Conservation (phyloP, 1,140 invertebrate genomes). For the Pseudomyrmex concolor region DNA sequence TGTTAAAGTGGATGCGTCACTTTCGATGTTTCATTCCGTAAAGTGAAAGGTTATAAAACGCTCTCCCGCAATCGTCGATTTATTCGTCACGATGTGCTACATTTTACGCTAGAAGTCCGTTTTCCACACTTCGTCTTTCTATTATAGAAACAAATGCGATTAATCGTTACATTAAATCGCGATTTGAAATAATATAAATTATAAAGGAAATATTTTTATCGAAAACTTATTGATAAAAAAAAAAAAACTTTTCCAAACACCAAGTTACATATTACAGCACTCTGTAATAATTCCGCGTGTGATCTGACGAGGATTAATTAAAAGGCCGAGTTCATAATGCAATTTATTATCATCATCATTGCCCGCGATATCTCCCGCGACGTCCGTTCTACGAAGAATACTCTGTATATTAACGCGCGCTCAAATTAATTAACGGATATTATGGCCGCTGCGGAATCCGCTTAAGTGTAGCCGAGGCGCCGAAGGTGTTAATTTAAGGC, state of each 20-base stretch:
- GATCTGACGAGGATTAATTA: conserved; percentile 26
- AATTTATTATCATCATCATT: conserved; percentile 48
- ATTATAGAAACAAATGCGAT: neutral
- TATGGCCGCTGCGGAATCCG: conserved; percentile 36
- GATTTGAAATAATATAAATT: neutral
- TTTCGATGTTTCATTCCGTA: conserved; percentile 15
- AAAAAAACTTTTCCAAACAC: too few species aligned
- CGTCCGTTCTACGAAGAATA: conserved; percentile 9
- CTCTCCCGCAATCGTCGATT: conserved; percentile 15
- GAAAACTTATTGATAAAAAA: neutral
- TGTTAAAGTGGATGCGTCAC: conserved; percentile 33
- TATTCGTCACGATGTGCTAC: conserved; percentile 16
- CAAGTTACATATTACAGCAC: neutral
- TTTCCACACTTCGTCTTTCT: neutral
- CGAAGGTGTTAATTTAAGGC: conserved; percentile 55
- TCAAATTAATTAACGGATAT: conserved; percentile 59
- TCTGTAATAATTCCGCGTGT: conserved; percentile 5
- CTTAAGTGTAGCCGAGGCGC: conserved; percentile 48
- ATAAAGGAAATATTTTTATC: neutral
- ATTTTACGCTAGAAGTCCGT: conserved; percentile 3
- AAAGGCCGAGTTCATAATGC: conserved; percentile 19
- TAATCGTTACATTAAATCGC: neutral
- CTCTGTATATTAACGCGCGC: conserved; percentile 42
- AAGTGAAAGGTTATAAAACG: conserved; percentile 31
- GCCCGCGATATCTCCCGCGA: conserved; percentile 29